phyloP scores from a whole-genome alignment of 2,888 invertebrate species.

The Dryococelus australis region DNA sequence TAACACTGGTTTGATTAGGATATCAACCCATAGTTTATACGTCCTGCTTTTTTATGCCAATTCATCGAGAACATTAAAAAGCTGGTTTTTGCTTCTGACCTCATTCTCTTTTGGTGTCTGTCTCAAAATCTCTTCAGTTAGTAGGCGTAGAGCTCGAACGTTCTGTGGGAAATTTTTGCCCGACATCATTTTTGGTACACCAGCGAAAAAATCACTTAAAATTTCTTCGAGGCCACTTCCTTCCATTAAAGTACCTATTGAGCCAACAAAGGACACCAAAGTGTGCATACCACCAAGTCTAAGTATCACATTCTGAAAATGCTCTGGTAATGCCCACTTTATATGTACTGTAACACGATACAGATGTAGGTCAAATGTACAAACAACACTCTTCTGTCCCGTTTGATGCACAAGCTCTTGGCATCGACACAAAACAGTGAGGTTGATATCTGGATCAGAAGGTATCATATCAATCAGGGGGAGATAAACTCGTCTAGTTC shows the following conservation, averaged over 20 bases:
- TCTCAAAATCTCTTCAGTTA: conserved; percentile 17
- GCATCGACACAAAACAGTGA: conserved; percentile 4
- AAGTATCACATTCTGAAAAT: conserved; percentile 16
- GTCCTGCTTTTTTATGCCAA: conserved; percentile 3
- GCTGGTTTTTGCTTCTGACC: not conserved
- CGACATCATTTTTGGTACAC: conserved; percentile 21
- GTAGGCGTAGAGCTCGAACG: conserved; percentile 16
- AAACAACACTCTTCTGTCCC: conserved; percentile 2
- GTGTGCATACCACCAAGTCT: conserved; percentile 22
- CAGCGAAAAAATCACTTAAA: conserved; percentile 17
- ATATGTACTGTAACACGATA: conserved; percentile 19
- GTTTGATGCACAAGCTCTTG: conserved; percentile 11
- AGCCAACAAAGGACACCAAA: conserved; percentile 17
- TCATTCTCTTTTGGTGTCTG: not conserved
- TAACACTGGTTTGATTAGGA: conserved; percentile 22
- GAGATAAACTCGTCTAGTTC: conserved; percentile 11
- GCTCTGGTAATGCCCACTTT: conserved; percentile 23
- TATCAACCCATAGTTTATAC: conserved; percentile 12
- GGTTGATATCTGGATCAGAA: not conserved
- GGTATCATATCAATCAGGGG: conserved; percentile 21
- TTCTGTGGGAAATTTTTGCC: conserved; percentile 23
- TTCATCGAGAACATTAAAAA: not conserved
- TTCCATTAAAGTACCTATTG: conserved; percentile 22
- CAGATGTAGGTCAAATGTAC: conserved; percentile 13
- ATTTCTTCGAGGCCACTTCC: not conserved